Conservation (phyloP, 2,888 invertebrate species). For the Portevinia maculata region DNA sequence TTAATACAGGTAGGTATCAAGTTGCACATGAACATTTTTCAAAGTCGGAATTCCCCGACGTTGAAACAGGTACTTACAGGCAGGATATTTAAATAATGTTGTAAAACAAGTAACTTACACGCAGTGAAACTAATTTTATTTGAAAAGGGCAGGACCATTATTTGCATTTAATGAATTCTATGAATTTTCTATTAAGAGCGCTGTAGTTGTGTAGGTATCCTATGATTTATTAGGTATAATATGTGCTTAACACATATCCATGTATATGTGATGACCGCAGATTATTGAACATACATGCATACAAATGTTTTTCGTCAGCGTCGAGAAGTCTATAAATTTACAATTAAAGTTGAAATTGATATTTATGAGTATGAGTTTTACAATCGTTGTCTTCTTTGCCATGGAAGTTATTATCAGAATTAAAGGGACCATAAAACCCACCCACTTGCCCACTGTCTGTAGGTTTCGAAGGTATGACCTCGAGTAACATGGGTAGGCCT, state of each 20-base stretch:
- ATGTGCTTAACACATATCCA: neutral
- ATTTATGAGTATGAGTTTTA: too few relatives aligned
- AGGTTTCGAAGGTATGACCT: too few relatives aligned
- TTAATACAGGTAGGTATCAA: slow-evolving; percentile 27
- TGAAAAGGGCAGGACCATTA: slow-evolving; percentile 69
- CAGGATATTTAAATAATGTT: slow-evolving; percentile 26
- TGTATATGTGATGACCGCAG: neutral
- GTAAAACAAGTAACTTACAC: slow-evolving; percentile 63
- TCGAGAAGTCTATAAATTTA: too few relatives aligned
- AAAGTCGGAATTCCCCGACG: slow-evolving; percentile 53
- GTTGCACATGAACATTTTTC: slow-evolving; percentile 37
- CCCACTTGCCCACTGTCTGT: too few relatives aligned
- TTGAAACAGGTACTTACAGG: slow-evolving; percentile 45
- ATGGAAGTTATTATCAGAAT: too few relatives aligned
- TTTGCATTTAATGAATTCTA: slow-evolving; percentile 61
- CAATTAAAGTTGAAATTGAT: too few relatives aligned
- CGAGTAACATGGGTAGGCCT: too few relatives aligned
- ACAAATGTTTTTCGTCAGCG: neutral
- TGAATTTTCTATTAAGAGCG: slow-evolving; percentile 19
- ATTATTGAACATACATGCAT: too few relatives aligned
- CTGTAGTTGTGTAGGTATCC: neutral
- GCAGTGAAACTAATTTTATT: slow-evolving; percentile 69
- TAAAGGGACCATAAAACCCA: too few relatives aligned
- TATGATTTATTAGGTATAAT: neutral
- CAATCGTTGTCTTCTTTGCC: too few relatives aligned